Percentiles rank a stretch among this genome's conserved stretches.
These are phyloP conservation scores for Lepisosteus osseus DNA, from an alignment of 2,113 vertebrate species.

Conservation along the genomic window DNA sequence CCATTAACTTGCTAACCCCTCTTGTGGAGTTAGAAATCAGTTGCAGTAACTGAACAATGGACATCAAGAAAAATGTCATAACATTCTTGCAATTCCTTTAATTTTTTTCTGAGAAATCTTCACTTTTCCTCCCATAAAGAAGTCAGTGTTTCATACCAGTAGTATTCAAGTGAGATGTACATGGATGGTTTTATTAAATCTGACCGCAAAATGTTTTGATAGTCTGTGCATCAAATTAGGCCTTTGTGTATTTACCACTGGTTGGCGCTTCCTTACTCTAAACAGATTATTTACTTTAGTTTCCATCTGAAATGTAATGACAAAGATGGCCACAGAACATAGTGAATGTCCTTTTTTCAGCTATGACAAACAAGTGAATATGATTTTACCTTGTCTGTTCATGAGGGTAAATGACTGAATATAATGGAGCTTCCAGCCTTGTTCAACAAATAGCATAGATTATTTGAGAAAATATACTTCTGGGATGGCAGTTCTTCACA, in stretches of 20 bases:
- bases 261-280: conserved; percentile 19
- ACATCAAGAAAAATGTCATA: not conserved
- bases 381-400: conserved; percentile 24
- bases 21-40: not conserved
- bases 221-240: conserved; percentile 15
- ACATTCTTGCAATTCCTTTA: too few species aligned
- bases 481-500: conserved; percentile 36
- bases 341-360: conserved; percentile 11
- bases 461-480: conserved; percentile 24
- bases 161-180: conserved; percentile 24
- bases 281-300: too few species aligned
- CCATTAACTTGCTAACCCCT: not conserved
- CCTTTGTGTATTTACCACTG: conserved; percentile 19
- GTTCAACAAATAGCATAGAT: conserved; percentile 27
- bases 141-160: conserved; percentile 13
- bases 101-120: conserved; percentile 7
- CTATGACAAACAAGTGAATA: conserved; percentile 15
- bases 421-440: conserved; percentile 22
- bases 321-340: conserved; percentile 10
- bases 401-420: conserved; percentile 29
- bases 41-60: not conserved
- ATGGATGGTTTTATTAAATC: conserved; percentile 22
- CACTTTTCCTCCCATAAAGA: conserved; percentile 5
- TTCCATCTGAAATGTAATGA: not conserved
- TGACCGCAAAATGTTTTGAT: conserved; percentile 19